Evolutionary conservation across 1,140 invertebrate species (phyloP), one percentile per base, ranked within the genome.

Genomic region (Drosophila setifemur): DNA sequence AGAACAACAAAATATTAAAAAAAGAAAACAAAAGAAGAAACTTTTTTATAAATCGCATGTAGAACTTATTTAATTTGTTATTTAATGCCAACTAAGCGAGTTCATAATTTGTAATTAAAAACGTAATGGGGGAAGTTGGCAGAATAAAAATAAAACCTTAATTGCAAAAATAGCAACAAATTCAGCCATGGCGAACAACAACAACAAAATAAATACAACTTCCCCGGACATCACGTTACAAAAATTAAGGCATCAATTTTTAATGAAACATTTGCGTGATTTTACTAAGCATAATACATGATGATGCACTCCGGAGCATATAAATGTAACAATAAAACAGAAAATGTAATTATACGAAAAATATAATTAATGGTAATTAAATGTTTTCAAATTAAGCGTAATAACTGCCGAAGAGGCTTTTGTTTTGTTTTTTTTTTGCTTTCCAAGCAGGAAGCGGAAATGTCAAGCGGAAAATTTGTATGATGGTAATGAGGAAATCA

Each of bases 271-370:
- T 85, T 85, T 81, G 81, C 81, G 81, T 85, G 79, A 83, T 83
- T 83, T 82, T 85, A 82, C 43, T 55, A 73, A 85, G 79, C 78
- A 85, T 63, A 73, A 82, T 82, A 49, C 54, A 77, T 55, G 31
- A 61, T 48, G 52, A 71, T 53, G 69, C 50, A 70, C 45, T 31
- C 48, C 21, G 23, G n/a, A 37, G 57, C 23, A 78, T 58, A 58
- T 73, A 58, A 67, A 71, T 73, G 77, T 75, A 77, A 82, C 55
- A 82, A 72, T 75, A 85, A 77, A 76, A 49, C 53, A 52, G 53
- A 60, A 77, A 74, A 85, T 85, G 79, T 85, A 85, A 85, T 85
- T 85, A 85, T 85, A 83, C 79, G n/a, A 76, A 71, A 85, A 78
- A 85, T 78, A 85, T 79, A 86, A 79, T 72, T 86, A 79, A 85